Percentiles rank a stretch among this genome's conserved stretches.
Conservation (phyloP, 2,113 vertebrate species). For the Zosterops japonicus region DNA sequence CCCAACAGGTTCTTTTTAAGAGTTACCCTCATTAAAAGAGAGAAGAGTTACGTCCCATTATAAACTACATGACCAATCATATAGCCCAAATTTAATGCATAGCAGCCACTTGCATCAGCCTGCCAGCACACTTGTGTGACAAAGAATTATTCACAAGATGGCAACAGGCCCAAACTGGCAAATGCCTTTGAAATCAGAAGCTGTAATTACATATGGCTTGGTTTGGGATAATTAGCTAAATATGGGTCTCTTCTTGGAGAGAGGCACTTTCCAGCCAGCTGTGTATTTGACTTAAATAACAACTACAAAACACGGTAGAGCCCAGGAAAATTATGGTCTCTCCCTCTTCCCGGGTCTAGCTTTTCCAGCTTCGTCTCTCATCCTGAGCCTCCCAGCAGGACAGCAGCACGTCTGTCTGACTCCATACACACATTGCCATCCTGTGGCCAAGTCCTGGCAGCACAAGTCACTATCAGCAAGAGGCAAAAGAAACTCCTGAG, state of each 20-base stretch:
- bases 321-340: not conserved
- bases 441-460: not conserved
- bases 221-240: constrained; percentile 18
- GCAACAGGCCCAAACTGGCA: not conserved
- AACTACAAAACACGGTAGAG: not conserved
- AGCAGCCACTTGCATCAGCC: not conserved
- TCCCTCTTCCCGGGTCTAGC: not conserved
- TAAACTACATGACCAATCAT: not conserved
- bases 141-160: constrained; percentile 21
- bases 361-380: not conserved
- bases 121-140: constrained; percentile 11
- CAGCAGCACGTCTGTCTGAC: not conserved
- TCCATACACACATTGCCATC: constrained; percentile 27
- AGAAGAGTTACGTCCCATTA: not conserved
- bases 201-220: constrained; percentile 4
- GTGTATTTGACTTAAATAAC: not conserved
- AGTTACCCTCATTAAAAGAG: not conserved
- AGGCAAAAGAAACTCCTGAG: not conserved
- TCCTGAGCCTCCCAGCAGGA: not conserved
- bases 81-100: not conserved
- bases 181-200: constrained; percentile 38
- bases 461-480: not conserved
- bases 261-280: constrained; percentile 2
- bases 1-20: not conserved
- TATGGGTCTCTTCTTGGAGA: not conserved